Conservation (phyloP, 2,797 vertebrate species). For the Acridotheres tristis region DNA sequence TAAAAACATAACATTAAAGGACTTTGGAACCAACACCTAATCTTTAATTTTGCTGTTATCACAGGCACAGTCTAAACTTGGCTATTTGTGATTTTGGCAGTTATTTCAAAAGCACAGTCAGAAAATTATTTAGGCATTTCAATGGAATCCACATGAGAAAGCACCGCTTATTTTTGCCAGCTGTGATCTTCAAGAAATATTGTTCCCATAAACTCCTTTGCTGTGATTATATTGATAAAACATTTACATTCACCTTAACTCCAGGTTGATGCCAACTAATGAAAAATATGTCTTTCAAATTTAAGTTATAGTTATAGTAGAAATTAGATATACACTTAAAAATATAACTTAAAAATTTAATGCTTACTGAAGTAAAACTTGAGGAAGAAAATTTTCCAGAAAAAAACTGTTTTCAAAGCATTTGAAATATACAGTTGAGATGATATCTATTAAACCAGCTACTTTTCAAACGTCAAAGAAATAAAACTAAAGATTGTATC, state of each 20-base stretch:
- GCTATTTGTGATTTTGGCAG: constrained; percentile 25
- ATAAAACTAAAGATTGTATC: neutral
- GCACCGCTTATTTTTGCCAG: neutral
- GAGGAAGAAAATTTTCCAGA: neutral
- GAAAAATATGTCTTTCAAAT: neutral
- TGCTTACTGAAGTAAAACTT: neutral
- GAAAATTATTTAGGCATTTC: constrained; percentile 25
- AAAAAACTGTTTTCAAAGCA: neutral
- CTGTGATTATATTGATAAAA: neutral
- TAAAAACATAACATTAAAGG: neutral
- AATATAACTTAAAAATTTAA: neutral
- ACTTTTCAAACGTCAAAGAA: constrained; percentile 20
- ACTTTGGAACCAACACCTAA: neutral
- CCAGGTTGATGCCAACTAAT: neutral
- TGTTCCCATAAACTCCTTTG: neutral
- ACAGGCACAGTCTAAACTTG: constrained; percentile 28
- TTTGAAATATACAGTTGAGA: neutral
- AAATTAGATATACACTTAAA: neutral
- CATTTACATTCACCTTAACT: neutral
- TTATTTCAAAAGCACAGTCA: constrained; percentile 32
- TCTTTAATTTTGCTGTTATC: constrained; percentile 2
- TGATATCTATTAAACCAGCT: neutral
- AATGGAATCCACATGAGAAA: neutral
- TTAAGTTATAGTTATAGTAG: neutral
- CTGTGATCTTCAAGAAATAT: neutral